phyloP scores from a whole-genome alignment of 2,888 invertebrate species.

The Mythimna pallens region DNA sequence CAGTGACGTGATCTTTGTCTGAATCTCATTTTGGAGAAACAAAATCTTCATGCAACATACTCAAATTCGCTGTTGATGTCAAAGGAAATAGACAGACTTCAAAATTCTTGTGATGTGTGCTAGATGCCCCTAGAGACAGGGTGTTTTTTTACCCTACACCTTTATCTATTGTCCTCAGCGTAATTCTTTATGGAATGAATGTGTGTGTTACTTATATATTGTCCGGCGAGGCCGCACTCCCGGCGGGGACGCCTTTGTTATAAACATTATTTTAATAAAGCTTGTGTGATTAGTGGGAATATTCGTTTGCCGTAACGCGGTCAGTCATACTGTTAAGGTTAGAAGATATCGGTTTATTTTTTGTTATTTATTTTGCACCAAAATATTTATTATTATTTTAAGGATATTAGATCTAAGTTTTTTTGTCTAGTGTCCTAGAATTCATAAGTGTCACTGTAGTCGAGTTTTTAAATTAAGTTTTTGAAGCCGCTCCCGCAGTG shows the following conservation, averaged over 20 bases:
- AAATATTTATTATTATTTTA: slow-evolving; percentile 86
- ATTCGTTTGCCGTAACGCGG: slow-evolving; percentile 82
- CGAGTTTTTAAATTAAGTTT: slow-evolving; percentile 86
- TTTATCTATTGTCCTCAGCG: slow-evolving; percentile 80
- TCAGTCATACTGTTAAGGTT: slow-evolving; percentile 83
- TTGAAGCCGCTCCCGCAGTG: slow-evolving; percentile 82
- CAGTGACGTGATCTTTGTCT: background rate
- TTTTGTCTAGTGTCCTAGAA: slow-evolving; percentile 87
- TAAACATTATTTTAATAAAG: slow-evolving; percentile 77
- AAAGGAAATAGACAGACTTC: slow-evolving; percentile 66
- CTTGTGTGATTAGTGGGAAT: slow-evolving; percentile 89
- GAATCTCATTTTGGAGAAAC: slow-evolving; percentile 47
- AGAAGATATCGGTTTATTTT: slow-evolving; percentile 78
- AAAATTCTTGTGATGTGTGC: slow-evolving; percentile 82
- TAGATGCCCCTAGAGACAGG: slow-evolving; percentile 81
- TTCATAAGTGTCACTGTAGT: slow-evolving; percentile 89
- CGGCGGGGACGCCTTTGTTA: slow-evolving; percentile 73
- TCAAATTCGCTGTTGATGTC: slow-evolving; percentile 21
- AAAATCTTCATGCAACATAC: background rate
- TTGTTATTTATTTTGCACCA: slow-evolving; percentile 84
- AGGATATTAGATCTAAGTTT: slow-evolving; percentile 86
- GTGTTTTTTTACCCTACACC: slow-evolving; percentile 78
- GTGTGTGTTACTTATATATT: slow-evolving; percentile 77
- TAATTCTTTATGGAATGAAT: slow-evolving; percentile 89
- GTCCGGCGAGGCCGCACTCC: slow-evolving; percentile 62